A percentile compares a stretch with the other conserved stretches of the same genome.
Evolutionary conservation across 2,113 vertebrate species (phyloP).

Genomic region (Percina caprodes): DNA sequence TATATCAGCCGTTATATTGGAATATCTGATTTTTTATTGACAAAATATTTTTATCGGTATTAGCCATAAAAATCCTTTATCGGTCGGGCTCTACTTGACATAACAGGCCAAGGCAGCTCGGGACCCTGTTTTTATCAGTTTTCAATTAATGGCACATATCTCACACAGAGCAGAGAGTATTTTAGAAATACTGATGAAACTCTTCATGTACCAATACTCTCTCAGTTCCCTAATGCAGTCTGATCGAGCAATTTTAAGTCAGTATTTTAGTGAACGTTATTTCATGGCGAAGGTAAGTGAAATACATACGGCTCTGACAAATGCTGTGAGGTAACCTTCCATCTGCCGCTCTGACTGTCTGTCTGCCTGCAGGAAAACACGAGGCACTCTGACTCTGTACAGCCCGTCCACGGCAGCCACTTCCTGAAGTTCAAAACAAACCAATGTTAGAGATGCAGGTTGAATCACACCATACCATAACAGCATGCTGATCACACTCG

Average conservation of each 20-base stretch:
- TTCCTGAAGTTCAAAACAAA: constrained; percentile 80
- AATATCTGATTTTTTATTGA: too few species aligned
- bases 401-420: constrained; percentile 90
- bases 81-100: too few species aligned
- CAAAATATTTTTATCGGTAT: too few species aligned
- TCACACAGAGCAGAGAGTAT: not conserved
- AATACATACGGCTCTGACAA: constrained; percentile 89
- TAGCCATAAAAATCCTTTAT: too few species aligned
- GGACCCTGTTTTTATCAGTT: too few species aligned
- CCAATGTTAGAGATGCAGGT: not conserved
- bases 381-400: constrained; percentile 89
- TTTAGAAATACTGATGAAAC: not conserved
- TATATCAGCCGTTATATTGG: too few species aligned
- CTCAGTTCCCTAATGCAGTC: not conserved
- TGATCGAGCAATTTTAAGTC: not conserved
- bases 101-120: too few species aligned
- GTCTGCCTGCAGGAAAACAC: constrained; percentile 80
- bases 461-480: not conserved
- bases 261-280: not conserved
- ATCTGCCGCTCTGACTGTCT: constrained; percentile 76
- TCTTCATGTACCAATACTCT: not conserved
- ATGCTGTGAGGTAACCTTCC: constrained; percentile 88
- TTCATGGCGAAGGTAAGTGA: not conserved
- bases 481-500: not conserved
- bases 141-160: not conserved